These are phyloP conservation scores for Eumacrocentrus americanus DNA, from an alignment of 2,888 invertebrate species.

Conservation along the genomic window DNA sequence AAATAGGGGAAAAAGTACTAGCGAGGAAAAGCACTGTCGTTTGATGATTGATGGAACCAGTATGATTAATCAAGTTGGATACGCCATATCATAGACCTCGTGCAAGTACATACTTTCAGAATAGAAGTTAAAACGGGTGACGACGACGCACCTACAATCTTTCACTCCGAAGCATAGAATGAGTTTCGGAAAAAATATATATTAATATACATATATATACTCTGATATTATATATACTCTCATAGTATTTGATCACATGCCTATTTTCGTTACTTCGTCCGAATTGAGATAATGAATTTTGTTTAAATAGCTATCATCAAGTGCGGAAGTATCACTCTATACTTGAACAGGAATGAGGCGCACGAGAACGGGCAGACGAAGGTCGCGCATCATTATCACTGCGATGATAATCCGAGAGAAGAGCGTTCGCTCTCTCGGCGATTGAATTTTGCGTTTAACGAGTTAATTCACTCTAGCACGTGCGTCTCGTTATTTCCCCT, in stretches of 20 bases:
- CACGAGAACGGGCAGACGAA: background rate
- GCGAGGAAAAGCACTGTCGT: background rate
- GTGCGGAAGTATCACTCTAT: slow-evolving; percentile 4
- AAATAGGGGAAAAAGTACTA: too few species aligned
- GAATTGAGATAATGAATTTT: background rate
- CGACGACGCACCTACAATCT: too few species aligned
- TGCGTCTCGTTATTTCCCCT: slow-evolving; percentile 10
- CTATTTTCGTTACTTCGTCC: background rate
- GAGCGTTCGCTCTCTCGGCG: slow-evolving; percentile 8
- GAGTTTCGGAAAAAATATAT: too few species aligned
- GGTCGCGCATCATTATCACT: background rate
- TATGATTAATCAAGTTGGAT: too few species aligned
- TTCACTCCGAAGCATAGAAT: too few species aligned
- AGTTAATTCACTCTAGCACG: slow-evolving; percentile 25
- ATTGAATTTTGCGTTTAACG: slow-evolving; percentile 28
- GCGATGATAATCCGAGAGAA: slow-evolving; percentile 10
- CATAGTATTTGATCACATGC: too few species aligned
- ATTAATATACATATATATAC: too few species aligned
- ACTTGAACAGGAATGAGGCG: background rate
- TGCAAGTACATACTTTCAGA: too few species aligned
- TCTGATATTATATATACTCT: too few species aligned
- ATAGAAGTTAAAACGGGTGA: too few species aligned
- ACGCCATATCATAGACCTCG: too few species aligned
- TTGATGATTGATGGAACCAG: background rate
- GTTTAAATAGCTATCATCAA: background rate